Evolutionary conservation across 1,140 invertebrate species (phyloP).

Genomic region (Drosophila bifasciata): DNA sequence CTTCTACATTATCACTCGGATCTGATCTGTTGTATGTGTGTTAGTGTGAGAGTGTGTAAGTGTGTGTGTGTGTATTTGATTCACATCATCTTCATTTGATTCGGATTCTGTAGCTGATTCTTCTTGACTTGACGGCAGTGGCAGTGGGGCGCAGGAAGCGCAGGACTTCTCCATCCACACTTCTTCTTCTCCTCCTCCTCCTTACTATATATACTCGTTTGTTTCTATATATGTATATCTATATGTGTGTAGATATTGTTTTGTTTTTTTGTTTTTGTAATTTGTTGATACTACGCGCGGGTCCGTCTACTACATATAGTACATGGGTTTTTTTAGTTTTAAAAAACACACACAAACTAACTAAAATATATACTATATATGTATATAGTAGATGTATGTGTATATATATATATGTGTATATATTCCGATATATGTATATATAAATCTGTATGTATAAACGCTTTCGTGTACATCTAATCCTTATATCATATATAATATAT

Average conservation of each 20-base stretch:
- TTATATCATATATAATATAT: conserved; percentile 21
- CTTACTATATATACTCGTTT: too few species aligned
- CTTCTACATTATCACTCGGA: too few species aligned
- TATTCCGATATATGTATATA: conserved; percentile 19
- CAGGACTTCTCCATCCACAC: too few species aligned
- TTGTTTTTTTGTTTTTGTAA: conserved; percentile 25
- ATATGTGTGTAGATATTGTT: too few species aligned
- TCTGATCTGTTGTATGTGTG: too few species aligned
- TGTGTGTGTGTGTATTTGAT: background rate
- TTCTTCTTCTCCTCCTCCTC: conserved; percentile 7
- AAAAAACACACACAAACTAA: conserved; percentile 59
- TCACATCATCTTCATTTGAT: too few species aligned
- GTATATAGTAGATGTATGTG: conserved; percentile 15
- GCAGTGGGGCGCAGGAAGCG: too few species aligned
- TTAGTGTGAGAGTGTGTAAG: background rate
- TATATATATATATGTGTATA: conserved; percentile 18
- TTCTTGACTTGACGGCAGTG: too few species aligned
- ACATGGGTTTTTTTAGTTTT: conserved; percentile 40
- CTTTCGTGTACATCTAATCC: conserved; percentile 11
- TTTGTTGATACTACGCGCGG: conserved; percentile 43
- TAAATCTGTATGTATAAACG: conserved; percentile 41
- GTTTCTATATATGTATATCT: conserved; percentile 19
- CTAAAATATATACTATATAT: conserved; percentile 48
- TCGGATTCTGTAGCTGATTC: too few species aligned
- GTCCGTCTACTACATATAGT: conserved; percentile 8